Base-by-base conservation (phyloP, 2,888 invertebrate species). In the Oeneis ivallda region DNA sequence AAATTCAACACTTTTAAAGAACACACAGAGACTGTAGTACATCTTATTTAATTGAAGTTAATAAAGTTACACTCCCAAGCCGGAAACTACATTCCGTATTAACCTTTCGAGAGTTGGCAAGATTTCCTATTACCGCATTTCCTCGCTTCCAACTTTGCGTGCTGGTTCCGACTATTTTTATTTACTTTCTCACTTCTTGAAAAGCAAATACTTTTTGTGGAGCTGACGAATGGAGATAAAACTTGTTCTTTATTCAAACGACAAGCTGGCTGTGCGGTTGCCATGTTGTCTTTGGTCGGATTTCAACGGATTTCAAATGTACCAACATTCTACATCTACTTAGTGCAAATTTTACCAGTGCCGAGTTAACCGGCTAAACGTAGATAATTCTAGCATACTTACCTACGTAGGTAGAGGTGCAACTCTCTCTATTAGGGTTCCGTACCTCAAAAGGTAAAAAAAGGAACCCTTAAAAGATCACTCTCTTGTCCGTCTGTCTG, bases 41-140 rank as follows among this genome's bases (percentile, higher is more conserved):
- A 45, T 56, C 74, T 72, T 71, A 71, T 72, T 71, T 72, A 76
- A 76, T 72, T 75, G 70, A 74, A 78, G 74, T 79, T 68, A 76
- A 80, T 80, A 78, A 79, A 81, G 77, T 77, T 67, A 61, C 61
- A 75, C 76, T 75, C 69, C 70, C 71, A 73, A 75, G 71, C 72
- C 72, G 74, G 75, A 76, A 80, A 78, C 78, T 78, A 79, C 79
- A 76, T 76, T 79, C 78, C 77, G 77, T 79, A 73, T 66, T 70
- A 79, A 77, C 79, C 81, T 82, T 80, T 79, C 79, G 78, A 72
- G 75, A 82, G 78, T 82, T 82, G 73, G 74, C 78, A 78, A 81
- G 79, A 82, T 80, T 79, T 79, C 81, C 79, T 78, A 79, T 79
- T 77, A 80, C 78, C 77, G 67, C 66, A 73, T 69, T 66, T 69